Conservation (phyloP, 2,113 vertebrate species). For the Phoxinus phoxinus region DNA sequence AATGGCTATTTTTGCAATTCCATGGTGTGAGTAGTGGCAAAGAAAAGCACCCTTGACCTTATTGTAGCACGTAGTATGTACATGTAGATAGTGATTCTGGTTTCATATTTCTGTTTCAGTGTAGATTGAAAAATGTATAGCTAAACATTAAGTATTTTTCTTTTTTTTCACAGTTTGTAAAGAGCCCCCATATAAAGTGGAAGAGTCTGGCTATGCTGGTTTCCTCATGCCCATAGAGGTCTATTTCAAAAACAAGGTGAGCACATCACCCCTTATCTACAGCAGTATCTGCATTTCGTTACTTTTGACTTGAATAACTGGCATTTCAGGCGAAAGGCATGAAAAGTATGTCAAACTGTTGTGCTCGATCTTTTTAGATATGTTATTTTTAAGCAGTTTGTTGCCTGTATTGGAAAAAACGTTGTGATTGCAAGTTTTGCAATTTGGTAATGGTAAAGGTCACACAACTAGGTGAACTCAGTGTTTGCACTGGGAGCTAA, state of each 20-base stretch:
- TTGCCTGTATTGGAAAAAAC: constrained; percentile 4
- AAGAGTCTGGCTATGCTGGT: constrained; percentile 96
- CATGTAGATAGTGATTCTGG: not conserved
- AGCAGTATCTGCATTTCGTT: not conserved
- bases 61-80: not conserved
- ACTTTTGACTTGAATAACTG: not conserved
- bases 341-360: not conserved
- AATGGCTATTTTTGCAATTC: not conserved
- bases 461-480: constrained; percentile 5
- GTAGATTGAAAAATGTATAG: not conserved
- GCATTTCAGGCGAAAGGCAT: not conserved
- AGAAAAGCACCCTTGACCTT: not conserved
- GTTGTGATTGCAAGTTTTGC: constrained; percentile 12
- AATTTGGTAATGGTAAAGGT: constrained; percentile 41
- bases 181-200: constrained; percentile 98
- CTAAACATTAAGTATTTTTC: not conserved
- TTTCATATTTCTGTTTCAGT: not conserved
- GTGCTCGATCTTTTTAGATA: not conserved
- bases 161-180: constrained; percentile 87
- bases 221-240: constrained; percentile 99
- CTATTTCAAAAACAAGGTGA: constrained; percentile 98
- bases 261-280: constrained; percentile 5
- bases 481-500: constrained; percentile 13
- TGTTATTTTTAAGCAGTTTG: not conserved
- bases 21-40: not conserved